A percentile compares a stretch with the other conserved stretches of the same genome.
phyloP scores from a whole-genome alignment of 2,888 invertebrate genomes.

The Aplocera efformata region DNA sequence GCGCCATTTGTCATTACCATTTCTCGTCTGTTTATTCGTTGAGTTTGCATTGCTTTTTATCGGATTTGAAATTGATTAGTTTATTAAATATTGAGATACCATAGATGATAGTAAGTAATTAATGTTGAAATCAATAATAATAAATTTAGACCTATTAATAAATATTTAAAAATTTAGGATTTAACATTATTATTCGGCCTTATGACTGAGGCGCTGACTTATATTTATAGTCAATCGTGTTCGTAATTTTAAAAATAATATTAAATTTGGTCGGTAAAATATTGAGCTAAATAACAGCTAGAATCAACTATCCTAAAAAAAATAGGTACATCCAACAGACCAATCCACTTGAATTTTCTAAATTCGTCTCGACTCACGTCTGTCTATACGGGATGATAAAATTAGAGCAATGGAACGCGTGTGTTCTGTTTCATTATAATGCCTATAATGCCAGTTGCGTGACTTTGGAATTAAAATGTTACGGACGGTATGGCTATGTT shows the following conservation, averaged over 20 bases:
- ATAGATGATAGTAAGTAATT: too few species aligned
- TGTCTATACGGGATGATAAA: constrained; percentile 46
- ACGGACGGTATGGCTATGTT: constrained; percentile 45
- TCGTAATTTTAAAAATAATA: background rate
- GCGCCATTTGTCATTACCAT: constrained; percentile 64
- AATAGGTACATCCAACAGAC: constrained; percentile 32
- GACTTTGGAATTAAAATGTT: constrained; percentile 42
- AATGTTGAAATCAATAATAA: too few species aligned
- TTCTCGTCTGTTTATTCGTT: constrained; percentile 39
- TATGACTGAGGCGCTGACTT: too few species aligned
- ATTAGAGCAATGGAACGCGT: constrained; percentile 43
- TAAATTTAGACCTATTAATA: too few species aligned
- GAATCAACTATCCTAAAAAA: constrained; percentile 23
- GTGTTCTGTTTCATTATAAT: constrained; percentile 39
- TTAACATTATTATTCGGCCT: too few species aligned
- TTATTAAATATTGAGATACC: too few species aligned
- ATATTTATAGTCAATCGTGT: too few species aligned
- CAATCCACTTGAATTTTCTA: constrained; percentile 38
- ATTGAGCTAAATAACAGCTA: constrained; percentile 4
- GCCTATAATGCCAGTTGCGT: constrained; percentile 46
- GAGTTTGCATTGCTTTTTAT: constrained; percentile 7
- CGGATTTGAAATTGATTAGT: background rate
- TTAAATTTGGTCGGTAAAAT: constrained; percentile 15
- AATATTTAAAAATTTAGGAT: too few species aligned
- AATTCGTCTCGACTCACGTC: constrained; percentile 39